Evolutionary conservation across 1,140 invertebrate genomes (phyloP).

Genomic region (Sarcophaga bullata): DNA sequence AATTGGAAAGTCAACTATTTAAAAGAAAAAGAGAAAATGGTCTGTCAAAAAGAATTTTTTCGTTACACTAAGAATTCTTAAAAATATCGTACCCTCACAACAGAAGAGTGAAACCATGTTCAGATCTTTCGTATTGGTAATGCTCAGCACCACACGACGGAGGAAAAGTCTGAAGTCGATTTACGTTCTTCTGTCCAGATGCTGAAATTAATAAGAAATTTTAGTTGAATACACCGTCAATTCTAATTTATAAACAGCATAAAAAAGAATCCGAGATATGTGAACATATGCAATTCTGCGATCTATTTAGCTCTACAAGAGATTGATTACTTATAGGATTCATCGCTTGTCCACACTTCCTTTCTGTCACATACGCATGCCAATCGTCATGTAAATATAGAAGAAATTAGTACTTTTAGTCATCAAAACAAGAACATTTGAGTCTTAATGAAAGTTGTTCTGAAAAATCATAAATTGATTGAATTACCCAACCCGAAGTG

Average conservation of each 20-base stretch:
- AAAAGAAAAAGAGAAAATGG: not conserved
- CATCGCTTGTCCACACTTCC: not conserved
- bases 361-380: not conserved
- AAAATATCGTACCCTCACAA: not conserved
- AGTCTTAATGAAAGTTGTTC: not conserved
- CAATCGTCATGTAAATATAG: not conserved
- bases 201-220: not conserved
- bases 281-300: not conserved
- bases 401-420: no score
- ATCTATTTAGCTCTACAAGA: not conserved
- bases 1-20: conserved; percentile 22
- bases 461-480: no score
- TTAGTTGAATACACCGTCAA: not conserved
- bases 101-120: not conserved
- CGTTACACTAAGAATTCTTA: conserved; percentile 24
- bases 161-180: not conserved
- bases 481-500: no score
- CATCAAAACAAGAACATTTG: not conserved
- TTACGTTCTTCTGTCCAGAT: not conserved
- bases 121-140: not conserved
- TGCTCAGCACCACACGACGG: not conserved
- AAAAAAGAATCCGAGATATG: not conserved
- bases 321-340: conserved; percentile 7
- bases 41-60: not conserved
- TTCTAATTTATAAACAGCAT: not conserved